phyloP scores from a whole-genome alignment of 2,888 invertebrate species.

The Acleris laterana region DNA sequence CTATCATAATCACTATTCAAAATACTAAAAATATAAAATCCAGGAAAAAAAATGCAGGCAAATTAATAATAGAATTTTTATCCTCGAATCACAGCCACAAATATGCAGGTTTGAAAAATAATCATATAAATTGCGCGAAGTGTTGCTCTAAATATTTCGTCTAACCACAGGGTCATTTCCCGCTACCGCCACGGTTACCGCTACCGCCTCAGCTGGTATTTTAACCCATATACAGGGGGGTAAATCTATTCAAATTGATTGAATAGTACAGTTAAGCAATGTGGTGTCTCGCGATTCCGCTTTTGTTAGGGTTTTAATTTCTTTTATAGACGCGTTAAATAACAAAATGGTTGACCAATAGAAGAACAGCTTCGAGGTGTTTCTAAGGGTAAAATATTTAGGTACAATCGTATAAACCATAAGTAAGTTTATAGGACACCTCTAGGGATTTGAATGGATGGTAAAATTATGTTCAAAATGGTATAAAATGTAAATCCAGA shows the following conservation, averaged over 20 bases:
- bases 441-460: too few species aligned
- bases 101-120: too few species aligned
- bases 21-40: too few species aligned
- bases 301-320: conserved; percentile 19
- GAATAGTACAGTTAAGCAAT: conserved; percentile 43
- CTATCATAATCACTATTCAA: too few species aligned
- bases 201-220: conserved; percentile 28
- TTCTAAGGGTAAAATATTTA: conserved; percentile 11
- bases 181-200: not conserved
- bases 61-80: too few species aligned
- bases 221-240: conserved; percentile 32
- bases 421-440: too few species aligned
- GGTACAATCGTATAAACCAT: not conserved
- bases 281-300: conserved; percentile 41
- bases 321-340: conserved; percentile 33
- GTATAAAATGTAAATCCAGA: too few species aligned
- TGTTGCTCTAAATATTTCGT: too few species aligned
- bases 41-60: too few species aligned
- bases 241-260: conserved; percentile 43
- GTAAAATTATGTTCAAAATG: too few species aligned
- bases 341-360: conserved; percentile 25
- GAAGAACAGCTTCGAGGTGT: conserved; percentile 1
- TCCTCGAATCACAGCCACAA: too few species aligned
- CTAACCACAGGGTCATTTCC: not conserved
- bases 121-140: too few species aligned